These are phyloP conservation scores for Lasius fuliginosus DNA, from an alignment of 2,888 invertebrate genomes.

Conservation along the genomic window DNA sequence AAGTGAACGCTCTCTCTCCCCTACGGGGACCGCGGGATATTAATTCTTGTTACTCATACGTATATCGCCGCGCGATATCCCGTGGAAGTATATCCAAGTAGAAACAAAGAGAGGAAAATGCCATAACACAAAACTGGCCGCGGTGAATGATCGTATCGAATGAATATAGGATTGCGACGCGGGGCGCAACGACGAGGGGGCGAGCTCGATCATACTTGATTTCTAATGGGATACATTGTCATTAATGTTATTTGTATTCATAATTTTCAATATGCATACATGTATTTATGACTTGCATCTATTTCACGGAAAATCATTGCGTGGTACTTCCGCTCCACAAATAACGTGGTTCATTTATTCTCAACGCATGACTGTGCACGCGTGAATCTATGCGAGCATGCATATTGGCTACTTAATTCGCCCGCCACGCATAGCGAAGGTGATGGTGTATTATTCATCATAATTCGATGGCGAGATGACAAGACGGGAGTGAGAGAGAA, in stretches of 20 bases:
- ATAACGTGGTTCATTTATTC: slow-evolving; percentile 36
- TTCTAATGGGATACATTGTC: slow-evolving; percentile 25
- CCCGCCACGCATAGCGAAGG: slow-evolving; percentile 39
- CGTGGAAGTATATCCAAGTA: neutral
- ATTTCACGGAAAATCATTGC: slow-evolving; percentile 44
- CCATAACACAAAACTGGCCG: neutral
- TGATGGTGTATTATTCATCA: slow-evolving; percentile 47
- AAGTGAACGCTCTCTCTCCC: slow-evolving; percentile 68
- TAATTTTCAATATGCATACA: slow-evolving; percentile 26
- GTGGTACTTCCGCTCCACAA: slow-evolving; percentile 1
- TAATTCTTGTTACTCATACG: slow-evolving; percentile 72
- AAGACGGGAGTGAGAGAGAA: slow-evolving; percentile 50
- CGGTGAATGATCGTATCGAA: slow-evolving; percentile 45
- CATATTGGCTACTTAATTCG: slow-evolving; percentile 54
- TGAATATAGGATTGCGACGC: slow-evolving; percentile 39
- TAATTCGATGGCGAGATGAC: slow-evolving; percentile 35
- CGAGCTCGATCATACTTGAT: slow-evolving; percentile 7
- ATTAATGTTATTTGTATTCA: slow-evolving; percentile 22
- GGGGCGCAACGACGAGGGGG: neutral
- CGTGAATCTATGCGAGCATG: slow-evolving; percentile 35
- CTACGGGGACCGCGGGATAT: slow-evolving; percentile 63
- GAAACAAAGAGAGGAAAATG: slow-evolving; percentile 51
- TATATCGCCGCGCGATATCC: slow-evolving; percentile 54
- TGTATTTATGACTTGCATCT: slow-evolving; percentile 35
- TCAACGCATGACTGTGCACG: neutral